Evolutionary conservation across 2,797 vertebrate genomes (phyloP).

Genomic region (Sebastiscus albofasciatus): DNA sequence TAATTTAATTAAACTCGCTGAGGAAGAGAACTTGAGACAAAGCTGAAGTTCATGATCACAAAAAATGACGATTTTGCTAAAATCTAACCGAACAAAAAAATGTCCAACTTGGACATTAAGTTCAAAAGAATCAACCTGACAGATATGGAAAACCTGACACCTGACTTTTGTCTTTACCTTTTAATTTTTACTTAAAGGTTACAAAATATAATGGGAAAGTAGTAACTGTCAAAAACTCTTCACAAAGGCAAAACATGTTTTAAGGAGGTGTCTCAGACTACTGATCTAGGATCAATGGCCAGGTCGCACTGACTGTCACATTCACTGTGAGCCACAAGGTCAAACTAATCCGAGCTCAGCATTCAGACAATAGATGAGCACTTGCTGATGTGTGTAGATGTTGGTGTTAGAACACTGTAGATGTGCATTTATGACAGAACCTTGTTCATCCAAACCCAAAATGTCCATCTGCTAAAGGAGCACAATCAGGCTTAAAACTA

Average conservation of each 20-base stretch:
- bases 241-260: background rate
- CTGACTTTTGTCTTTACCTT: background rate
- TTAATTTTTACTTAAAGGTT: background rate
- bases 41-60: background rate
- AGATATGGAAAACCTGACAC: background rate
- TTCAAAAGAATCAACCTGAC: background rate
- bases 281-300: slow-evolving; percentile 52
- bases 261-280: slow-evolving; percentile 28
- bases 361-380: slow-evolving; percentile 37
- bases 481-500: background rate
- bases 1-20: background rate
- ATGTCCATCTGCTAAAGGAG: background rate
- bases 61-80: background rate
- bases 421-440: background rate
- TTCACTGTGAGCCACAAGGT: slow-evolving; percentile 5
- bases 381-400: slow-evolving; percentile 19
- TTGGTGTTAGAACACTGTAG: background rate
- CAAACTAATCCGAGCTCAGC: slow-evolving; percentile 52
- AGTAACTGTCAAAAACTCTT: background rate
- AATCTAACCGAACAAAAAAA: background rate
- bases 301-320: slow-evolving; percentile 2
- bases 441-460: slow-evolving; percentile 61
- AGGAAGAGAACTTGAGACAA: background rate
- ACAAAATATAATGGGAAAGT: background rate
- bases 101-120: background rate